phyloP scores from a whole-genome alignment of 2,797 vertebrate genomes.

The Pseudochirops corinnae region DNA sequence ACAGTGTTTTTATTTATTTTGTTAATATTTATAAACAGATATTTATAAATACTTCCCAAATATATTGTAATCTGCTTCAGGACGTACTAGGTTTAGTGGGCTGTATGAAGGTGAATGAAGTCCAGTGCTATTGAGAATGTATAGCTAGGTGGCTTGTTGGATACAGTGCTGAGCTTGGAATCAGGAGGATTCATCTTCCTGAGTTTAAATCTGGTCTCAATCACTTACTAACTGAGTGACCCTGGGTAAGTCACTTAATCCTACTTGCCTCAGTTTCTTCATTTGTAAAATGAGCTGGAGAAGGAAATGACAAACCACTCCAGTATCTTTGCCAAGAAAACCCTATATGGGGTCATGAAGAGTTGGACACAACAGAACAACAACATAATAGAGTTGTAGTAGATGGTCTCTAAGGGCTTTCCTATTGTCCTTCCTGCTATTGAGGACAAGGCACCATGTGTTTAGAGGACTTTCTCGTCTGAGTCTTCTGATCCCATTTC shows the following conservation, averaged over 20 bases:
- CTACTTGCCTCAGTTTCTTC: background rate
- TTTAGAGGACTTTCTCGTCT: background rate
- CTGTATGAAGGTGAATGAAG: background rate
- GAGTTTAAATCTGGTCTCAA: background rate
- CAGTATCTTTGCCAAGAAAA: background rate
- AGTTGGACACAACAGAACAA: background rate
- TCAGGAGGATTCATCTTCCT: background rate
- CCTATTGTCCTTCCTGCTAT: background rate
- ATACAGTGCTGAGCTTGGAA: background rate
- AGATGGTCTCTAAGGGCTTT: background rate
- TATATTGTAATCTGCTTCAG: background rate
- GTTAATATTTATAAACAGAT: background rate
- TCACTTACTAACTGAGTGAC: background rate
- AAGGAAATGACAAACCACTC: background rate
- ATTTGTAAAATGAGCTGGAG: background rate
- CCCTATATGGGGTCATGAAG: background rate
- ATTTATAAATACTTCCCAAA: background rate
- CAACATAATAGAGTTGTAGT: background rate
- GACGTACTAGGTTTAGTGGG: background rate
- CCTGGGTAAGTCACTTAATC: background rate
- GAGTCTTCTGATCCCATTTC: background rate
- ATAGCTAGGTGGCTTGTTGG: background rate
- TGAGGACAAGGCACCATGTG: background rate
- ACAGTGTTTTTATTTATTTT: background rate
- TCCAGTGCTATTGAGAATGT: background rate